Percentiles rank a stretch among this genome's conserved stretches.
These are phyloP conservation scores for Collichthys lucidus DNA, from an alignment of 2,113 vertebrate genomes.

Conservation along the genomic window DNA sequence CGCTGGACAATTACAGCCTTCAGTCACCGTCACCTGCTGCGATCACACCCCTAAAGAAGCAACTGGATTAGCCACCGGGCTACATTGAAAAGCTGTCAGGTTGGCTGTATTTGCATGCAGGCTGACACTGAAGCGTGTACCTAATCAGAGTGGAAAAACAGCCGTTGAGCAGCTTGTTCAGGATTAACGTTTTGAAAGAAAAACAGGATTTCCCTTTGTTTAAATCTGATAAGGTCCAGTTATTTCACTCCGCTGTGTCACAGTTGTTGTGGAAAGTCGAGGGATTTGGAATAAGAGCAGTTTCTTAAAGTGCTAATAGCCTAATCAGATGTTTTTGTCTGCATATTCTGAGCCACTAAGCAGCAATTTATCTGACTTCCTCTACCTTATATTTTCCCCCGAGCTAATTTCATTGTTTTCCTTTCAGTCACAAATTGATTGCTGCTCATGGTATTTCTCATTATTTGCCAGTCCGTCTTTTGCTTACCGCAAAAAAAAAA, in stretches of 20 bases:
- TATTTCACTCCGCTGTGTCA: neutral
- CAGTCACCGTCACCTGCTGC: neutral
- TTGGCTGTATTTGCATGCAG: slow-evolving; percentile 18
- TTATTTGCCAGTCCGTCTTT: neutral
- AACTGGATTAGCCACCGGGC: slow-evolving; percentile 24
- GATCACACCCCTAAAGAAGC: slow-evolving; percentile 3
- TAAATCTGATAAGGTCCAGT: neutral
- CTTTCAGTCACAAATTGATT: neutral
- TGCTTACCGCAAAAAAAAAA: neutral
- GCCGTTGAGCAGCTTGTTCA: neutral
- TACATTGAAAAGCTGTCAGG: slow-evolving; percentile 21
- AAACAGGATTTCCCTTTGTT: neutral
- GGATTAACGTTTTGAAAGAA: neutral
- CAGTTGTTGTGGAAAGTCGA: neutral
- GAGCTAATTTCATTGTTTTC: neutral
- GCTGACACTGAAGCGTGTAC: neutral
- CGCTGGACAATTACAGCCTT: slow-evolving; percentile 48
- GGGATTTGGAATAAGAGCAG: neutral
- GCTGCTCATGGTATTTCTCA: neutral
- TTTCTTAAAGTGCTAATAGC: neutral
- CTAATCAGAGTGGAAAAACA: neutral
- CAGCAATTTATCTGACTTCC: neutral
- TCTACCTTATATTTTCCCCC: neutral
- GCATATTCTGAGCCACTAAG: neutral
- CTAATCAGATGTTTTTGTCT: slow-evolving; percentile 27